A percentile compares a stretch with the other conserved stretches of the same genome.
phyloP scores from a whole-genome alignment of 2,113 vertebrate species.

The Hemibagrus wyckioides region DNA sequence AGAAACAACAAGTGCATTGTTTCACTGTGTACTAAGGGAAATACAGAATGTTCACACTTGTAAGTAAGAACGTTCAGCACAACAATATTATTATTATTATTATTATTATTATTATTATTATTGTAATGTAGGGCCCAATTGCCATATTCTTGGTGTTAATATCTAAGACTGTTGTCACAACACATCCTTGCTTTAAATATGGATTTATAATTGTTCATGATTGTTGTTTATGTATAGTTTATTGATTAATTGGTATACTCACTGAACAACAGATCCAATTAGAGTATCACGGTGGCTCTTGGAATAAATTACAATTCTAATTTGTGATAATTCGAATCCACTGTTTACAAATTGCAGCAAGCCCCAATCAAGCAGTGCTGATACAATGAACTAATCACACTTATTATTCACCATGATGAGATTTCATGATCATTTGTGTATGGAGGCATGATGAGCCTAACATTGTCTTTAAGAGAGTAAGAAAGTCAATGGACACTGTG shows the following conservation, averaged over 20 bases:
- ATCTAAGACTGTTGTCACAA: conserved; percentile 4
- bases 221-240: background rate
- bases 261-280: conserved; percentile 33
- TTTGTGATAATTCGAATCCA: conserved; percentile 47
- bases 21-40: background rate
- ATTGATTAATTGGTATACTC: conserved; percentile 39
- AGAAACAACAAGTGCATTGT: background rate
- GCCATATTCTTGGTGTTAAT: background rate
- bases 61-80: background rate
- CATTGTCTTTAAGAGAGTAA: background rate
- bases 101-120: too few species aligned
- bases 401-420: conserved; percentile 18
- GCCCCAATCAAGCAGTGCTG: conserved; percentile 46
- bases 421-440: conserved; percentile 31
- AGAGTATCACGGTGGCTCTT: conserved; percentile 33
- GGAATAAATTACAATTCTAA: conserved; percentile 48
- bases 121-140: background rate
- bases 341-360: conserved; percentile 42
- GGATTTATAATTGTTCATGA: background rate
- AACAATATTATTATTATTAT: too few species aligned
- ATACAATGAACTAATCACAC: conserved; percentile 41
- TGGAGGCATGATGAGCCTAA: conserved; percentile 12
- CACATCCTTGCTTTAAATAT: conserved; percentile 5
- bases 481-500: background rate
- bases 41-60: background rate